Evolutionary conservation across 1,140 invertebrate species (phyloP), one percentile per base, ranked within the genome.

Genomic region (Seison nebaliae): DNA sequence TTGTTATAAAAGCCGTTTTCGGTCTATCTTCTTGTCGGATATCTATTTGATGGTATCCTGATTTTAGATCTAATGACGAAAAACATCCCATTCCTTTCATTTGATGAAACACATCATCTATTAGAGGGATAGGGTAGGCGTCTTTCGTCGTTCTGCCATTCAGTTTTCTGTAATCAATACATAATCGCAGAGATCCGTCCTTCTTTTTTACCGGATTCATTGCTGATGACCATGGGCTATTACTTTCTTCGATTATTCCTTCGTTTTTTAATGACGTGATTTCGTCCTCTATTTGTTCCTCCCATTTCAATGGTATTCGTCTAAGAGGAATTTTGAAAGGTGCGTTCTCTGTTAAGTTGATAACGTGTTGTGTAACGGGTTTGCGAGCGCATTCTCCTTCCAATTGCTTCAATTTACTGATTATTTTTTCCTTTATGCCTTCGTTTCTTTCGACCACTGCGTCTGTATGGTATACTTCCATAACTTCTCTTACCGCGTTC

Each of bases 141-240:
- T 36, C 34, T 4, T n/a, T 3, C 23, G 17, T 24, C 23, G 17
- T 9, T 34, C 21, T 5, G 21, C 5, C 5, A 29, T 29, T 15
- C 16, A 30, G 28, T n/a, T 33, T 33, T 16, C 34, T 14, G 18
- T 29, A 49, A 34, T 49, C 46, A 19, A 44, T 43, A 42, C 45
- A 51, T 3, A 49, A 31, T 3, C 46, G 28, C 12, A 48, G 36
- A 5, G 5, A 20, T 9, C 45, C 48, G 21, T 48, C 26, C 19
- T 28, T 38, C 24, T 46, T 49, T 7, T 36, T n/a, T n/a, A 46
- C 43, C 1, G 42, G 38, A 14, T 47, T 42, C 11, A 48, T 44
- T 3, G 49, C 44, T 6, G 41, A 45, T 9, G 47, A 42, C 48
- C 44, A 48, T 14, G 46, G 36, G 21, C 29, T 33, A 11, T 40